Evolutionary conservation across 2,113 vertebrate genomes (phyloP), one percentile per base, ranked within the genome.

Genomic region (Arenaria interpres): DNA sequence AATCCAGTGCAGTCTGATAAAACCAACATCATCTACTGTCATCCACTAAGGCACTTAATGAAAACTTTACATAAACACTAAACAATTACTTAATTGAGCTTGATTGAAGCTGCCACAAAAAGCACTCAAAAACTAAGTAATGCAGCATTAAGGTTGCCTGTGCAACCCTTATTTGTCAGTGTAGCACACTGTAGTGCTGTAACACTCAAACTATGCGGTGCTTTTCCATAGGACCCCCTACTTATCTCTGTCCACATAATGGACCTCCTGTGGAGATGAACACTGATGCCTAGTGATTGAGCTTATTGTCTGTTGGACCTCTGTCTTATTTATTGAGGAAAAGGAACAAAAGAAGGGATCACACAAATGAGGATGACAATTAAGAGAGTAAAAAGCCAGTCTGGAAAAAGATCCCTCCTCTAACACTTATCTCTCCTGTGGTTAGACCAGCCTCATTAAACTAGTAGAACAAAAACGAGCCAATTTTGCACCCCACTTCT

Each of bases 321-420:
- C 54, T 35, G 60, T 35, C 68, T 87, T 57, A 63, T 39, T 89
- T 63, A 72, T 2, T 64, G 46, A 81, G 66, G 39, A 88, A 88
- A 66, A 79, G 35, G 35, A 82, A 96, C 75, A 93, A 97, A 93
- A 90, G 85, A 88, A 94, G 46, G 21, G 64, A 93, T 89, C 41
- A 43, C 6, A 46, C 17, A 84, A 80, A 25, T 8, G 13, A 88
- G 18, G 54, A 62, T 28, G 76, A 95, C 33, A 96, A 94, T 68
- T 71, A 84, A 85, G 53, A 53, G 19, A 51, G 84, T 23, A 79
- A 91, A 95, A 95, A 89, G 89, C 30, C 64, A 53, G 57, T 77
- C 37, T 13, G 39, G 60, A 87, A 81, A 81, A 91, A 51, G 32
- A 87, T 37, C 14, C 73, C 57, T 87, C 19, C 32, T 89, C 46